These are phyloP conservation scores for Drosophila greeni DNA, from an alignment of 2,888 invertebrate genomes.

Conservation along the genomic window DNA sequence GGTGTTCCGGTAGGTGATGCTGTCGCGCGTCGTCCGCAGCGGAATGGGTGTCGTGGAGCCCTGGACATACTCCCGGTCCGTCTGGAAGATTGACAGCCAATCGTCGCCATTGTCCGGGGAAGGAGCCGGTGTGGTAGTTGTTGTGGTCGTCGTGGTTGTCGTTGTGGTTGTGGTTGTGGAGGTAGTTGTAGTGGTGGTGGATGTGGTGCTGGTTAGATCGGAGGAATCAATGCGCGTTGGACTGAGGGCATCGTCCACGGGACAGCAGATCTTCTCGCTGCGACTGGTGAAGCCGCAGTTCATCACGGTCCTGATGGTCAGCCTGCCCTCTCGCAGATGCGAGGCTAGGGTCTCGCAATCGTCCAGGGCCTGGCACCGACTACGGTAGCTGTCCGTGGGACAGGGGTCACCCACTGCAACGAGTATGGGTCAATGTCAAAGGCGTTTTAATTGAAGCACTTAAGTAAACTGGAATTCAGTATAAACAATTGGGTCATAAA, in stretches of 20 bases:
- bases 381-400: constrained; percentile 48
- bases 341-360: constrained; percentile 38
- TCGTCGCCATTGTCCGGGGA: constrained; percentile 10
- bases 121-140: constrained; percentile 11
- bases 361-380: constrained; percentile 49
- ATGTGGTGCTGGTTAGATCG: not conserved
- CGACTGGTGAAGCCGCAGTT: constrained; percentile 49
- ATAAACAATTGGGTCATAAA: not conserved
- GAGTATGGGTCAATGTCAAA: not conserved
- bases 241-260: constrained; percentile 20
- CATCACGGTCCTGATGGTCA: constrained; percentile 26
- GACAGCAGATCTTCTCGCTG: constrained; percentile 60
- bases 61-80: constrained; percentile 45
- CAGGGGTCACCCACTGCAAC: constrained; percentile 60
- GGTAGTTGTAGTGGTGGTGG: constrained; percentile 9
- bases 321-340: constrained; percentile 27
- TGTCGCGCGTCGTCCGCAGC: not conserved
- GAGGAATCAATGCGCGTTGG: constrained; percentile 13
- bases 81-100: constrained; percentile 59
- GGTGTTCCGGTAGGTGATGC: constrained; percentile 8
- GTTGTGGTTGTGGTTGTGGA: not conserved
- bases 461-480: not conserved
- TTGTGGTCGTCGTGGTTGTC: constrained; percentile 1
- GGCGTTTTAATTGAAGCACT: not conserved
- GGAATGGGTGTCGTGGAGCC: not conserved